These are phyloP conservation scores for Otocyon megalotis DNA, from an alignment of 2,113 vertebrate genomes.

Conservation along the genomic window DNA sequence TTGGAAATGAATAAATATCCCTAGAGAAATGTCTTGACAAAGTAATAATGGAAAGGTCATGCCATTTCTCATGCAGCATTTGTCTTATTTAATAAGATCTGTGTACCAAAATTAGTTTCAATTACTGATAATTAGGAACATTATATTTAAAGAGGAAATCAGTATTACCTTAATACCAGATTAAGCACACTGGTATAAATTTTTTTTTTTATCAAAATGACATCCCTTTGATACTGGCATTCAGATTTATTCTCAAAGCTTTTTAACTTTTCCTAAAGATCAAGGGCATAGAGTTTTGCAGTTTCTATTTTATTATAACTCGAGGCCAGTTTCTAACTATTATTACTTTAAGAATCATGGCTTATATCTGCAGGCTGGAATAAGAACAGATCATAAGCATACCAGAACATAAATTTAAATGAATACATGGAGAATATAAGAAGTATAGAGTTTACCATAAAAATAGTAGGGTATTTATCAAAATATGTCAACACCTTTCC, in stretches of 20 bases:
- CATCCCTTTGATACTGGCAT: constrained; percentile 52
- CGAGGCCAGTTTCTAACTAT: constrained; percentile 78
- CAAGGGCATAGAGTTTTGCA: constrained; percentile 81
- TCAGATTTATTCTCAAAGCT: constrained; percentile 72
- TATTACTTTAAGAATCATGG: constrained; percentile 78
- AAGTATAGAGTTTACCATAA: neutral
- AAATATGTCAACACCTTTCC: neutral
- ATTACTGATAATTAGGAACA: constrained; percentile 80
- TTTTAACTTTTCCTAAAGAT: constrained; percentile 84
- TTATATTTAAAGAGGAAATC: constrained; percentile 60
- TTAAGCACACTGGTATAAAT: constrained; percentile 2
- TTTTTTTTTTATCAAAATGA: constrained; percentile 70
- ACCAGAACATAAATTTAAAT: constrained; percentile 65
- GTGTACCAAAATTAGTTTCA: constrained; percentile 75
- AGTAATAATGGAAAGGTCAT: constrained; percentile 83
- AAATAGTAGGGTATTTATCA: neutral
- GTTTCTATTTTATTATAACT: constrained; percentile 83
- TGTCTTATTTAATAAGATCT: constrained; percentile 77
- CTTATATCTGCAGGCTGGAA: constrained; percentile 77
- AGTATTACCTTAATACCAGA: constrained; percentile 54
- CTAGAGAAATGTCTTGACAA: constrained; percentile 82
- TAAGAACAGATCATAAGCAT: constrained; percentile 68
- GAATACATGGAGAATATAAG: neutral
- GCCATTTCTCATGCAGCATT: constrained; percentile 73
- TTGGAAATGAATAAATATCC: constrained; percentile 66